Evolutionary conservation across 2,888 invertebrate species (phyloP), one percentile per base, ranked within the genome.

Genomic region (Noctuana brunneofusca): DNA sequence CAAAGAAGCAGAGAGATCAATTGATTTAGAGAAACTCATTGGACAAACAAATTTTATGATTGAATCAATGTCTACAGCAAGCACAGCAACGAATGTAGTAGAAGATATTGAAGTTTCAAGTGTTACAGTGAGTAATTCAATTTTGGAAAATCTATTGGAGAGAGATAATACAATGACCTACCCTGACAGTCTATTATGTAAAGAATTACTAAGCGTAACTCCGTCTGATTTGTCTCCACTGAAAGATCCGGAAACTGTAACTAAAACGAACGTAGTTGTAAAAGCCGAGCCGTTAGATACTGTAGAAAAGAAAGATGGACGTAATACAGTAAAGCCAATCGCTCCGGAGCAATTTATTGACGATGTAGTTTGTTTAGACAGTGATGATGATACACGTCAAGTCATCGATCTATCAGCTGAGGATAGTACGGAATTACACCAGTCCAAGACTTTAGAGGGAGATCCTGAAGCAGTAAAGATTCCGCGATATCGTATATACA

Each of bases 11-110:
- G 87, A 89, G 63, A 79, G 87, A 12, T 86, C 89, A 1, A 74
- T 86, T n/a, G 84, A 89, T 49, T 67, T 91, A 30, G 88, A 90
- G 66, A 86, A 83, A 65, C 80, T 90, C 0, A 88, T 91, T 2
- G 80, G 81, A 0, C 75, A 76, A 14, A 79, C 83, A 1, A 74
- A 71, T 24, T 66, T 72, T 56, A 68, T 80, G 65, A 70, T 75
- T 0, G 78, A 79, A 24, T 58, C 71, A 8, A 66, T 64, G 58
- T 14, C 32, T 22, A 38, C 54, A 6, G 38, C 32, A 5, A 62
- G 24, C 16, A 38, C 54, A 6, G 38, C 32, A 5, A 62, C 55
- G 18, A 53, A 53, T n/a, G 50, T 6, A 38, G 6, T 1, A 14
- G 16, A 38, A 16, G 1, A 14, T 38, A 16, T 16, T 9, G 41